Conservation (phyloP, 1,140 invertebrate species). For the Nixonia krombeini region DNA sequence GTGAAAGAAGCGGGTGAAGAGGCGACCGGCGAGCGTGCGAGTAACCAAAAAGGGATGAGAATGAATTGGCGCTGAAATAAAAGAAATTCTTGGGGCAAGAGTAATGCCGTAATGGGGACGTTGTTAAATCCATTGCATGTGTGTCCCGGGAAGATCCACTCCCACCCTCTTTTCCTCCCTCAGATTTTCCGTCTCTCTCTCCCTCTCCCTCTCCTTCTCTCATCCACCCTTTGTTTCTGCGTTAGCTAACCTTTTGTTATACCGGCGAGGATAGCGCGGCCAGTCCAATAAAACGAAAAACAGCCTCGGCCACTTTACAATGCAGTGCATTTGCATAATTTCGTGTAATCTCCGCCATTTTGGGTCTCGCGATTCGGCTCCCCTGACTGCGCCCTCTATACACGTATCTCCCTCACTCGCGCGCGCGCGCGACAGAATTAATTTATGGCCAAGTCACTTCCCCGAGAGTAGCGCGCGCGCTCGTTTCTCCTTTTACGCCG, state of each 20-base stretch:
- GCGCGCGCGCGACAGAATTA: slow-evolving; percentile 35
- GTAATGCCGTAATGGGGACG: slow-evolving; percentile 69
- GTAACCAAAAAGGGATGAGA: slow-evolving; percentile 44
- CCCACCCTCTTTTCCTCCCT: no score
- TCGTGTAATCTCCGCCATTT: slow-evolving; percentile 71
- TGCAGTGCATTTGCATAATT: slow-evolving; percentile 70
- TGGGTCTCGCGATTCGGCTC: slow-evolving; percentile 52
- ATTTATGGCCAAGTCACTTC: slow-evolving; percentile 41
- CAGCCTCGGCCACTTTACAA: slow-evolving; percentile 65
- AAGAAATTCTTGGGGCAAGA: slow-evolving; percentile 65
- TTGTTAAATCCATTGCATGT: slow-evolving; percentile 71
- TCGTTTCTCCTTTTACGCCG: slow-evolving; percentile 8
- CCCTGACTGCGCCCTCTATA: slow-evolving; percentile 39
- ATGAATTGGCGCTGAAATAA: slow-evolving; percentile 56
- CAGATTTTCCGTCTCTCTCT: no score
- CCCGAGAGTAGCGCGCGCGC: slow-evolving; percentile 17
- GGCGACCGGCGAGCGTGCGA: slow-evolving; percentile 21
- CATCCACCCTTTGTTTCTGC: slow-evolving; percentile 66
- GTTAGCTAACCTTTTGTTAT: slow-evolving; percentile 71
- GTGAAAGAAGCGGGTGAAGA: slow-evolving; percentile 10
- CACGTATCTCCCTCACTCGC: no score
- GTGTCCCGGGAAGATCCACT: slow-evolving; percentile 63
- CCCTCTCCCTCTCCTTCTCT: slow-evolving; percentile 67
- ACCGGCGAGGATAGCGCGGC: slow-evolving; percentile 61
- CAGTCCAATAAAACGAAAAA: slow-evolving; percentile 71